Evolutionary conservation across 2,113 vertebrate species (phyloP).

Genomic region (Cololabis saira): DNA sequence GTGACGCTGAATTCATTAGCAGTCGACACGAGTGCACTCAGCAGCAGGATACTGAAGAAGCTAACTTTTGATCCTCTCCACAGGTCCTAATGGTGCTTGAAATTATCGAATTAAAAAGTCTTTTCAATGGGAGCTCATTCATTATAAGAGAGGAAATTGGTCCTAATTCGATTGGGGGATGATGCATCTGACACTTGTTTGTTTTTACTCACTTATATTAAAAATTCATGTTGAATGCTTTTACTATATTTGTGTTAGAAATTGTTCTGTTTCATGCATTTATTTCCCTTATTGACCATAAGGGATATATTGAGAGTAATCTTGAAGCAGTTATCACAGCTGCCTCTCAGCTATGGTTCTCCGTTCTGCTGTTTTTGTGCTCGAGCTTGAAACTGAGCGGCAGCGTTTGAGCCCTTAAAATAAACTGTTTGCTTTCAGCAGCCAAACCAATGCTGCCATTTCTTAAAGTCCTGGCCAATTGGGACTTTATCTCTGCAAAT

Average conservation of each 20-base stretch:
- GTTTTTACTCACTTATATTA: conserved; percentile 20
- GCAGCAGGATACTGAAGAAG: conserved; percentile 24
- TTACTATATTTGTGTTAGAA: too few relatives aligned
- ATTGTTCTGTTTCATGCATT: conserved; percentile 23
- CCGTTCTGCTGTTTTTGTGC: too few relatives aligned
- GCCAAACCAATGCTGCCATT: conserved; percentile 14
- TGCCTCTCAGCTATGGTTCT: too few relatives aligned
- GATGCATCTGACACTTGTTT: conserved; percentile 4
- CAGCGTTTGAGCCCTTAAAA: neutral
- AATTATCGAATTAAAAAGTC: conserved; percentile 37
- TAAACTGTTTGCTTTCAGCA: neutral
- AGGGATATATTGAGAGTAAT: too few relatives aligned
- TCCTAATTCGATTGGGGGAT: conserved; percentile 43
- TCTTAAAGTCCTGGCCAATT: neutral
- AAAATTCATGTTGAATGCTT: neutral
- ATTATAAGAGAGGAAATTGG: conserved; percentile 40
- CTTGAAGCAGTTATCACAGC: too few relatives aligned
- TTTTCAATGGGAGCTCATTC: conserved; percentile 35
- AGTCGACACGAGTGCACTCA: conserved; percentile 32
- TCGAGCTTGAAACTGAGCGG: conserved; percentile 6
- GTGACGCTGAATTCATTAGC: conserved; percentile 19
- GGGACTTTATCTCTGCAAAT: conserved; percentile 44
- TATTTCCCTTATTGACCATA: too few relatives aligned
- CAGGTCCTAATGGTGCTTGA: conserved; percentile 28
- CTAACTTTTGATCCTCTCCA: conserved; percentile 50